These are phyloP conservation scores for Saccostrea echinata DNA, from an alignment of 1,140 invertebrate genomes.

Conservation along the genomic window DNA sequence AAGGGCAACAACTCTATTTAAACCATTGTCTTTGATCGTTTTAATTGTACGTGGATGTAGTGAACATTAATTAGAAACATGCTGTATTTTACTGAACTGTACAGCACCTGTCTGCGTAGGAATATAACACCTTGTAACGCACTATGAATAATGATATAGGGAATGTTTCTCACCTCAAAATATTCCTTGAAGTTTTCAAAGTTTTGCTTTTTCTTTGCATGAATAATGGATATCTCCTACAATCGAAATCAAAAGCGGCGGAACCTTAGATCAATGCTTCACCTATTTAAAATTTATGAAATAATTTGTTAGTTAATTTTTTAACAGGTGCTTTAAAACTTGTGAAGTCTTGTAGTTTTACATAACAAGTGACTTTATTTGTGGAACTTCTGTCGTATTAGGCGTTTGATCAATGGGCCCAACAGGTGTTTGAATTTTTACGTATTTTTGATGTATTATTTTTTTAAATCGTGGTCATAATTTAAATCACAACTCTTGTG, in stretches of 20 bases:
- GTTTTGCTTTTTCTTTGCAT: not conserved
- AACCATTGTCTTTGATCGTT: not conserved
- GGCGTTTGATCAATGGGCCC: not conserved
- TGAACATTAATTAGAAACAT: no score
- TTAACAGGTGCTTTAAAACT: not conserved
- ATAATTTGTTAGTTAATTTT: constrained; percentile 13
- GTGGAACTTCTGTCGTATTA: not conserved
- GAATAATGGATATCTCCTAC: not conserved
- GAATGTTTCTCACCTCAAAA: not conserved
- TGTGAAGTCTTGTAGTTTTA: constrained; percentile 12
- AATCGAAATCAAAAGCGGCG: not conserved
- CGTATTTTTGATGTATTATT: constrained; percentile 15
- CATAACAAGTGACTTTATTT: not conserved
- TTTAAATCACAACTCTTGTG: not conserved
- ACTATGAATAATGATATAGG: not conserved
- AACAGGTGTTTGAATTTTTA: constrained; percentile 13
- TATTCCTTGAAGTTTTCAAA: constrained; percentile 3
- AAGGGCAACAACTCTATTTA: constrained; percentile 9
- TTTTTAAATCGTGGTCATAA: not conserved
- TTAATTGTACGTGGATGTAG: not conserved
- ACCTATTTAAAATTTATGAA: constrained; percentile 6
- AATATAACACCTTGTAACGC: not conserved
- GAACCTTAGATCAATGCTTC: constrained; percentile 8
- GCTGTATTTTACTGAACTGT: no score
- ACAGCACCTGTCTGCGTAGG: not conserved